These are phyloP conservation scores for Calephelis nemesis DNA, from an alignment of 1,140 invertebrate genomes.

Conservation along the genomic window DNA sequence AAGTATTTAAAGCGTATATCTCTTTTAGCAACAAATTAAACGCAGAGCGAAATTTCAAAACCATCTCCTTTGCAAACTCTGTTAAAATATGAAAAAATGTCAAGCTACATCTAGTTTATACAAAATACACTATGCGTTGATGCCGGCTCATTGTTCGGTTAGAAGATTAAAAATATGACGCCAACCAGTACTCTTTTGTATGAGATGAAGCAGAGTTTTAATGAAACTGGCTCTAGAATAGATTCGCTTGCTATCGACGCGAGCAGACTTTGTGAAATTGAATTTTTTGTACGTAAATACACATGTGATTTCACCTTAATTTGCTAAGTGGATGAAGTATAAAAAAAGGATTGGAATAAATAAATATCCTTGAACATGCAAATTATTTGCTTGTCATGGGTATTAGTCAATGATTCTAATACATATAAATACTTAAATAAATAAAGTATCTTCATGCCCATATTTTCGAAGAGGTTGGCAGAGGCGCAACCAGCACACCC, in stretches of 20 bases:
- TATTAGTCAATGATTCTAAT: too few species aligned
- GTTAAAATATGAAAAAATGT: slow-evolving; percentile 12
- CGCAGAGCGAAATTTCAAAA: too few species aligned
- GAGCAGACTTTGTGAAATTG: slow-evolving; percentile 25
- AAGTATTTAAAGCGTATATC: too few species aligned
- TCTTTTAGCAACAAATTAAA: too few species aligned
- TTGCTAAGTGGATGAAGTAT: slow-evolving; percentile 10
- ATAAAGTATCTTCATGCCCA: too few species aligned
- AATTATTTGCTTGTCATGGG: neutral
- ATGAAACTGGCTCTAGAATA: slow-evolving; percentile 24
- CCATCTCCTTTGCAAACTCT: neutral
- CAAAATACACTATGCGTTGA: slow-evolving; percentile 14
- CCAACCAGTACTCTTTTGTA: slow-evolving; percentile 21
- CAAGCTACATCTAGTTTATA: slow-evolving; percentile 14
- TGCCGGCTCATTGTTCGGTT: slow-evolving; percentile 14
- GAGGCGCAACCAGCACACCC: too few species aligned
- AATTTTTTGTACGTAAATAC: slow-evolving; percentile 19
- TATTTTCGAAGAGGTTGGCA: too few species aligned
- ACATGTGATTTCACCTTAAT: slow-evolving; percentile 18
- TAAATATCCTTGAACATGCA: too few species aligned
- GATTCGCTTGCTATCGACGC: slow-evolving; percentile 21
- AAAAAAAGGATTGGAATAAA: too few species aligned
- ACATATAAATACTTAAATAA: too few species aligned
- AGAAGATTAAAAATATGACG: slow-evolving; percentile 28
- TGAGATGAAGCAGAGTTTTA: slow-evolving; percentile 21